Conservation (phyloP, 2,113 vertebrate genomes). For the Pseudolaguvia tuberculata region DNA sequence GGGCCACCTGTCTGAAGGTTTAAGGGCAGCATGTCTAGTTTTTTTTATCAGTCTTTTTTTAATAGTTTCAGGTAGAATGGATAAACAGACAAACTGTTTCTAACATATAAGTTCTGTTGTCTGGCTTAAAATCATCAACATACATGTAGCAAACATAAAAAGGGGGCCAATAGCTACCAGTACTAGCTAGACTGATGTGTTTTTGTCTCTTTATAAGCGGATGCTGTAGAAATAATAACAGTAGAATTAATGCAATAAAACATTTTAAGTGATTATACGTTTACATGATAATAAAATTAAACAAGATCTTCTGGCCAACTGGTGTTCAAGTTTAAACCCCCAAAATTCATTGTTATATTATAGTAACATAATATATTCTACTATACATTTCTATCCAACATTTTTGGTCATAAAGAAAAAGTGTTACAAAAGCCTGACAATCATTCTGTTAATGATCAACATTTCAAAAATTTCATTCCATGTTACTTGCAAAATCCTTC, state of each 20-base stretch:
- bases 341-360: no score
- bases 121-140: neutral
- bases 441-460: no score
- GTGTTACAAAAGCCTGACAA: no score
- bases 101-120: neutral
- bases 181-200: no score
- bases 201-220: neutral
- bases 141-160: neutral
- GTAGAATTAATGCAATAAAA: neutral
- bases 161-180: neutral
- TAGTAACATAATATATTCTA: no score
- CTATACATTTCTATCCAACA: no score
- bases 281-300: neutral
- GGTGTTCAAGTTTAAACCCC: neutral
- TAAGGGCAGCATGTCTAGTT: neutral
- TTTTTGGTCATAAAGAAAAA: no score
- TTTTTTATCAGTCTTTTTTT: neutral
- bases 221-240: neutral
- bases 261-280: neutral
- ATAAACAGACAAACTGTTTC: slow-evolving; percentile 23
- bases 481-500: no score
- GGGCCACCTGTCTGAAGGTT: slow-evolving; percentile 28
- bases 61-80: neutral
- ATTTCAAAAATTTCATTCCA: no score
- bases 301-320: neutral